Conservation (phyloP, 2,888 invertebrate species). For the Anthophora plumipes region DNA sequence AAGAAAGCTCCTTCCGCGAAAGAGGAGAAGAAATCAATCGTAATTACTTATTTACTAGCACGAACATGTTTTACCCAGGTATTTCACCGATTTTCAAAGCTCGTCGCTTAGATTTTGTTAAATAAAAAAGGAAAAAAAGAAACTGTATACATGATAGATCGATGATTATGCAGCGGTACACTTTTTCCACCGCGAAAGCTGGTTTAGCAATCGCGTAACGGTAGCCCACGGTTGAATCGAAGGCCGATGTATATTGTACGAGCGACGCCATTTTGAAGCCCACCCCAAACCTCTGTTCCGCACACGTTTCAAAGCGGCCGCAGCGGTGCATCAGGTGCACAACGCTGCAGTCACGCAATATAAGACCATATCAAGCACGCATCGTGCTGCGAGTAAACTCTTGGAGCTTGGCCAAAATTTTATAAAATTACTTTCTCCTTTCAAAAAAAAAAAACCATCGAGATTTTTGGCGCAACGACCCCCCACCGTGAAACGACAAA, state of each 20-base stretch:
- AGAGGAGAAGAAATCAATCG: neutral
- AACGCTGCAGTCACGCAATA: constrained; percentile 36
- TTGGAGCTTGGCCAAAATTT: constrained; percentile 51
- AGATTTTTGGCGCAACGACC: neutral
- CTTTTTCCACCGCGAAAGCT: neutral
- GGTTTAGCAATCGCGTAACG: neutral
- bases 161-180: neutral
- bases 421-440: constrained; percentile 37
- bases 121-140: neutral
- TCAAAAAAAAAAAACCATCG: constrained; percentile 18
- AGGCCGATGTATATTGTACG: constrained; percentile 13
- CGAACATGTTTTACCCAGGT: neutral
- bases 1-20: neutral
- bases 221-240: neutral
- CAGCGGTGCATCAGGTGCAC: constrained; percentile 44
- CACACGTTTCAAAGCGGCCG: constrained; percentile 43
- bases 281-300: constrained; percentile 54
- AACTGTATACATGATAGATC: too few species aligned
- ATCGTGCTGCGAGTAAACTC: constrained; percentile 10
- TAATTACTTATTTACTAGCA: constrained; percentile 6
- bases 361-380: constrained; percentile 5
- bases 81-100: neutral
- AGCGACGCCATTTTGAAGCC: constrained; percentile 70
- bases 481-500: neutral
- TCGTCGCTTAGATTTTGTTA: neutral